Conservation (phyloP, 2,888 invertebrate species). For the Clostera curtula region DNA sequence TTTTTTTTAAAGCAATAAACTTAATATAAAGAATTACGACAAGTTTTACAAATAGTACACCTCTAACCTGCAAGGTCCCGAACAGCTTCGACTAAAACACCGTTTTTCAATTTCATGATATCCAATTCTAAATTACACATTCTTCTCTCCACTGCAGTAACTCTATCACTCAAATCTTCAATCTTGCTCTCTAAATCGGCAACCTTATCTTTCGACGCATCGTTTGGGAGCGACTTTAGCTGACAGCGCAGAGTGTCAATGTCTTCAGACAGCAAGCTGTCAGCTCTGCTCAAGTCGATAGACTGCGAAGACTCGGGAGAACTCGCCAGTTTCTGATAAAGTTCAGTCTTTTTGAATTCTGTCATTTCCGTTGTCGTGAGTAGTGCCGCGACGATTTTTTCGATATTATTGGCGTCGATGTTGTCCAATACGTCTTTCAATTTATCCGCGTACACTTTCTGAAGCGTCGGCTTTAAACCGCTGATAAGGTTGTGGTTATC, state of each 20-base stretch:
- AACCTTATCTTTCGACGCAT: conserved; percentile 16
- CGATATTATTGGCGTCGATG: conserved; percentile 43
- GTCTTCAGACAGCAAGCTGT: conserved; percentile 13
- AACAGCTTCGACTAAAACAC: background rate
- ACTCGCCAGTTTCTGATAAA: conserved; percentile 32
- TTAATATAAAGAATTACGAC: too few species aligned
- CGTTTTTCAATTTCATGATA: background rate
- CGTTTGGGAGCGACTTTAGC: conserved; percentile 20
- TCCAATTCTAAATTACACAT: conserved; percentile 23
- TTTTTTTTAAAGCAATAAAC: too few species aligned
- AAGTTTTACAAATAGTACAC: too few species aligned
- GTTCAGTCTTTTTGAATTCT: conserved; percentile 39
- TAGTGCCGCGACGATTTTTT: conserved; percentile 33
- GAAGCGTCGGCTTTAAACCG: conserved; percentile 36
- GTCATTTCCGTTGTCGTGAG: conserved; percentile 38
- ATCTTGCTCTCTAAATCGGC: conserved; percentile 19
- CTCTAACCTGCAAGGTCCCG: too few species aligned
- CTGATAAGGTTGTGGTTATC: conserved; percentile 46
- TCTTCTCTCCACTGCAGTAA: conserved; percentile 27
- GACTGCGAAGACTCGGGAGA: conserved; percentile 8
- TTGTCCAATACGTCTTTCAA: conserved; percentile 48
- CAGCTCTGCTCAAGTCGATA: conserved; percentile 5
- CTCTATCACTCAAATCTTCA: conserved; percentile 21
- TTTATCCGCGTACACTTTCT: conserved; percentile 41
- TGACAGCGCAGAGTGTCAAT: conserved; percentile 27